Conservation (phyloP, 2,113 vertebrate species). For the Felis catus region F.catus_Fca126_mat1.0 CM031416.1:5208501-5209000, state of each 20-base stretch:
- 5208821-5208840: background rate
- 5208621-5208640: too few species aligned
- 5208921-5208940: background rate
- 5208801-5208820: too few species aligned
- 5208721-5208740: too few species aligned
- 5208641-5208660: too few species aligned
- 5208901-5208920: background rate
- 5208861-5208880: background rate
- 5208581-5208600: background rate
- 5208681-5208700: too few species aligned
- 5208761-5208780: too few species aligned
- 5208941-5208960: background rate
- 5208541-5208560: too few species aligned
- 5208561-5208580: rapidly evolving
- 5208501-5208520: background rate
- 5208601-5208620: background rate
- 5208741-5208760: too few species aligned
- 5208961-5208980: background rate
- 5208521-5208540: background rate
- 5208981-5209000: background rate
- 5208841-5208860: background rate
- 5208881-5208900: background rate
- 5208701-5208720: too few species aligned
- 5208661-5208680: too few species aligned
- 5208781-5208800: rapidly evolving